A percentile compares a stretch with the other conserved stretches of the same genome.
Evolutionary conservation across 2,888 invertebrate species (phyloP).

Genomic region (Brenthis ino): DNA sequence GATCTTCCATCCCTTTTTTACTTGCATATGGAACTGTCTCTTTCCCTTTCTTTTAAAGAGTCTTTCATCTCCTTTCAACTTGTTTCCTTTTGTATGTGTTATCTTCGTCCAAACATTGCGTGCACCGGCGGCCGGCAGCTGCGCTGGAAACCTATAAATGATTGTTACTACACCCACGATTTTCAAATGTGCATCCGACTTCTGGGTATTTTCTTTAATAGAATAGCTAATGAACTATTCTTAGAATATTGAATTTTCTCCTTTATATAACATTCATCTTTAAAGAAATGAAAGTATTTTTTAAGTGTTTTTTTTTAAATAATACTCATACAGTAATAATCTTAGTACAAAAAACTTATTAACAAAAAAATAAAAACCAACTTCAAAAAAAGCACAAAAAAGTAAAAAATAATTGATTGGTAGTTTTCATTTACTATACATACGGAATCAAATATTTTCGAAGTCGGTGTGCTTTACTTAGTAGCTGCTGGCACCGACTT

Average conservation of each 20-base stretch:
- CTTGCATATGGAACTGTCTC: conserved; percentile 55
- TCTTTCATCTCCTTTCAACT: conserved; percentile 68
- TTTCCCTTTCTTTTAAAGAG: conserved; percentile 73
- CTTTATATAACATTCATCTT: neutral
- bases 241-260: conserved; percentile 7
- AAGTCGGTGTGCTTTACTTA: too few relatives aligned
- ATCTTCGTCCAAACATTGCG: conserved; percentile 80
- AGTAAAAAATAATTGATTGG: too few relatives aligned
- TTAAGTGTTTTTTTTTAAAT: too few relatives aligned
- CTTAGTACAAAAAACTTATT: too few relatives aligned
- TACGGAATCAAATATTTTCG: too few relatives aligned
- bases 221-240: conserved; percentile 21
- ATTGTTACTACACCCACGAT: conserved; percentile 67
- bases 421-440: too few relatives aligned
- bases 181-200: conserved; percentile 60
- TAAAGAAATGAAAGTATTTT: neutral
- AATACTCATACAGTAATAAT: too few relatives aligned
- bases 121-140: conserved; percentile 73
- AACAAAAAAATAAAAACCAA: too few relatives aligned
- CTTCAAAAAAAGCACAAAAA: too few relatives aligned
- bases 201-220: conserved; percentile 49
- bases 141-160: conserved; percentile 76
- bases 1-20: conserved; percentile 72
- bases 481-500: too few relatives aligned
- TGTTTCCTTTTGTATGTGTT: conserved; percentile 71